Percentiles rank a stretch among this genome's conserved stretches.
phyloP scores from a whole-genome alignment of 2,888 invertebrate species.

The Anagyrus pseudococci region DNA sequence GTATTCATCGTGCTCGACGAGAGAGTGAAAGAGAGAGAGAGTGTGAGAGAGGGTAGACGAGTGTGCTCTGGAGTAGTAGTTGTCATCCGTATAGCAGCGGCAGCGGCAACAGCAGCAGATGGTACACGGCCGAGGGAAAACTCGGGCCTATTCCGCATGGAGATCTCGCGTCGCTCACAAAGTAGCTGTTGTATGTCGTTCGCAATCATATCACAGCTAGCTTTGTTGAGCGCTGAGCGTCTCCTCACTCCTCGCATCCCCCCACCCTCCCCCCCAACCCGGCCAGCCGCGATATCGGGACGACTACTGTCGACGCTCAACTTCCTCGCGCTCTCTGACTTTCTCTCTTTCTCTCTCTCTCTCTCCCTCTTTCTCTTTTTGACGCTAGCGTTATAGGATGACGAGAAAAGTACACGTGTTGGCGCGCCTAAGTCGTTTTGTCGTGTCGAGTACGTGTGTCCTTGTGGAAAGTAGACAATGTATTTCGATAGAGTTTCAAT shows the following conservation, averaged over 20 bases:
- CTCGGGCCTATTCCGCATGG: no score
- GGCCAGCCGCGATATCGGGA: no score
- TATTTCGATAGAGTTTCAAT: no score
- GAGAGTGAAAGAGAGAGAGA: background rate
- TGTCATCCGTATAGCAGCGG: no score
- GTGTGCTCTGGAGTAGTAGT: no score
- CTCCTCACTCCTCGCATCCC: conserved; percentile 38
- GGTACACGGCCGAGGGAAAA: conserved; percentile 45
- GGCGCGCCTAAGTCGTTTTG: no score
- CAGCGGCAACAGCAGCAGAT: background rate
- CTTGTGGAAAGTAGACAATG: no score
- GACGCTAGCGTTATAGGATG: no score
- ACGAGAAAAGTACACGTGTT: no score
- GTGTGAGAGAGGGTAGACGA: no score
- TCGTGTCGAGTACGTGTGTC: no score
- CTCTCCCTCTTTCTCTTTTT: background rate
- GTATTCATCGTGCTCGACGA: background rate
- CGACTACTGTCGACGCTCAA: conserved; percentile 30
- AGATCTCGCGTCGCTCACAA: conserved; percentile 78
- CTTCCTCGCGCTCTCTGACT: background rate
- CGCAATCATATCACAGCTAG: conserved; percentile 79
- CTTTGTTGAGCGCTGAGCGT: conserved; percentile 90
- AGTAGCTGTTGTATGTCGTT: conserved; percentile 86
- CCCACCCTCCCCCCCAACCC: no score
- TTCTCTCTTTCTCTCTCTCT: conserved; percentile 10